Percentiles rank a stretch among this genome's conserved stretches.
These are phyloP conservation scores for Laterallus jamaicensis DNA, from an alignment of 2,113 vertebrate genomes.

Conservation along the genomic window DNA sequence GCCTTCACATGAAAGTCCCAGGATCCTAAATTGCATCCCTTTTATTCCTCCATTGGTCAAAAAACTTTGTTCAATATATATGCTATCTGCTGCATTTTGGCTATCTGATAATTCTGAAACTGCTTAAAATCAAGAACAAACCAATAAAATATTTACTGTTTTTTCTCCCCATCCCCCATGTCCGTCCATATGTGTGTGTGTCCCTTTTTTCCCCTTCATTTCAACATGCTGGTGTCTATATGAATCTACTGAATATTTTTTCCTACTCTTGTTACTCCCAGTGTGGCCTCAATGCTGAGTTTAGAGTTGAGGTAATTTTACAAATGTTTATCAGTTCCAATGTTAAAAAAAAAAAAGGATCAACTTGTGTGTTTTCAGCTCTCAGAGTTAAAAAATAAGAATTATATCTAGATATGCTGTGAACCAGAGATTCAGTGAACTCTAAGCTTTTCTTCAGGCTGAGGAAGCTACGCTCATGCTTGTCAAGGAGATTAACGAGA, in stretches of 20 bases:
- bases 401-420: conserved; percentile 19
- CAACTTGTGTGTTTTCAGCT: background rate
- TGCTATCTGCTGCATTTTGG: background rate
- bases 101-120: background rate
- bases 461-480: conserved; percentile 45
- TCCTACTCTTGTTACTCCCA: background rate
- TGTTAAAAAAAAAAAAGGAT: conserved; percentile 17
- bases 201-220: background rate
- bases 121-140: background rate
- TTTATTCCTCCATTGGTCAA: background rate
- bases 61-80: background rate
- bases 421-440: conserved; percentile 3
- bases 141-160: background rate
- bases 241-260: background rate
- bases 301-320: conserved; percentile 8
- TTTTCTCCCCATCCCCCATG: background rate
- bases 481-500: conserved; percentile 64
- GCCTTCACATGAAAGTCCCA: background rate
- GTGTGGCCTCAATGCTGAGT: background rate
- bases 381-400: conserved; percentile 21
- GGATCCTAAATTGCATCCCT: background rate
- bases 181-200: too few species aligned
- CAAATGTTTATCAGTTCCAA: background rate
- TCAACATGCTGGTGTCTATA: background rate
- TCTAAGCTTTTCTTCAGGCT: conserved; percentile 47